These are phyloP conservation scores for Steatocranus sp. DNA, from an alignment of 2,797 vertebrate genomes.

Conservation along the genomic window DNA sequence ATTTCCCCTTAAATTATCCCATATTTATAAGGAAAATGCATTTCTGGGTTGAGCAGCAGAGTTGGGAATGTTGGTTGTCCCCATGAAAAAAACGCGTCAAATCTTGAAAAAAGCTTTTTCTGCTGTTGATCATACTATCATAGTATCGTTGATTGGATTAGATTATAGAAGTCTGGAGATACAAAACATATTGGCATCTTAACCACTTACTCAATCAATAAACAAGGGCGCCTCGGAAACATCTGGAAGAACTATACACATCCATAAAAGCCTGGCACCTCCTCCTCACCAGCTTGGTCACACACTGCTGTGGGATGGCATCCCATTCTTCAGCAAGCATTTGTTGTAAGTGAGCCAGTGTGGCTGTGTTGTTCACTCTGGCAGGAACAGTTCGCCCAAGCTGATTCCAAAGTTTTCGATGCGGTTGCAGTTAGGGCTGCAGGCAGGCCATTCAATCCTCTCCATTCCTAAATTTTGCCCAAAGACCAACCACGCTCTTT, in stretches of 20 bases:
- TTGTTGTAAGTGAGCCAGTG: background rate
- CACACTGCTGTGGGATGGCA: background rate
- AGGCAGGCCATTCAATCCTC: background rate
- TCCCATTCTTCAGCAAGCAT: background rate
- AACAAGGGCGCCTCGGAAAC: fast-evolving
- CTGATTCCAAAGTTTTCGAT: background rate
- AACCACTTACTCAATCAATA: background rate
- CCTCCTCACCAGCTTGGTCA: background rate
- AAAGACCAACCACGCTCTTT: background rate
- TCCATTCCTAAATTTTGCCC: background rate
- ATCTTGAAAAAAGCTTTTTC: background rate
- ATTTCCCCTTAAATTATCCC: background rate
- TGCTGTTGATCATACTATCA: background rate
- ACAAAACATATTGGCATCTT: background rate
- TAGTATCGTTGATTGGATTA: fast-evolving
- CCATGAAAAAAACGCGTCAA: fast-evolving
- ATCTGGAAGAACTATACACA: background rate
- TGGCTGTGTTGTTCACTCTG: background rate
- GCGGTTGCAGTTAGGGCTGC: background rate
- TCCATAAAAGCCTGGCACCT: background rate
- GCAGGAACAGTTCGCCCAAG: background rate
- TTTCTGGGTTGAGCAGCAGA: background rate
- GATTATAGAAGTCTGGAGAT: background rate
- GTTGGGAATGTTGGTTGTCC: background rate
- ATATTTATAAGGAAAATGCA: background rate